These are phyloP conservation scores for Felis chaus DNA, from an alignment of 2,113 vertebrate species.

Conservation along the genomic window DNA sequence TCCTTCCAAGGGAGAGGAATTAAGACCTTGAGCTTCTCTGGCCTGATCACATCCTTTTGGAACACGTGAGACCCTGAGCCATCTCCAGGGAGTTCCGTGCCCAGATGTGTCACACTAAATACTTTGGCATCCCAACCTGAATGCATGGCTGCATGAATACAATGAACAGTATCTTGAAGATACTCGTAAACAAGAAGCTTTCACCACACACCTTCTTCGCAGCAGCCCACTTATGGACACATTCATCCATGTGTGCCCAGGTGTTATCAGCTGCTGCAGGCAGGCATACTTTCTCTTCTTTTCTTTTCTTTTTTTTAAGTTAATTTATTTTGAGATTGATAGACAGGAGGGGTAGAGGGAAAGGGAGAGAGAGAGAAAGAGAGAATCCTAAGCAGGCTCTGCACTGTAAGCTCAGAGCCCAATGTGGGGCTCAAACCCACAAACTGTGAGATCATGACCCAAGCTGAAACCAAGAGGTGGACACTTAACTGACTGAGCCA, in stretches of 20 bases:
- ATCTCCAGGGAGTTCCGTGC: neutral
- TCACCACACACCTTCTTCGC: neutral
- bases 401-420: too few relatives aligned
- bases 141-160: neutral
- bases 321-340: too few relatives aligned
- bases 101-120: neutral
- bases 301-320: too few relatives aligned
- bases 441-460: too few relatives aligned
- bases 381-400: too few relatives aligned
- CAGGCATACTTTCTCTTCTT: too few relatives aligned
- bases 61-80: neutral
- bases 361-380: too few relatives aligned
- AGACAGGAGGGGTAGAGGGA: too few relatives aligned
- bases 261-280: neutral
- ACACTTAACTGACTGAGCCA: too few relatives aligned
- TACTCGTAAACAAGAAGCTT: neutral
- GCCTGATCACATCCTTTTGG: neutral
- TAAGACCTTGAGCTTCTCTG: neutral
- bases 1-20: neutral
- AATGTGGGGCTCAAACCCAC: too few relatives aligned
- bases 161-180: neutral
- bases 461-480: too few relatives aligned
- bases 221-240: fast-evolving
- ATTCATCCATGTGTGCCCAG: neutral
- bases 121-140: neutral